These are phyloP conservation scores for Vanessa tameamea DNA, from an alignment of 1,140 invertebrate genomes.

Conservation along the genomic window DNA sequence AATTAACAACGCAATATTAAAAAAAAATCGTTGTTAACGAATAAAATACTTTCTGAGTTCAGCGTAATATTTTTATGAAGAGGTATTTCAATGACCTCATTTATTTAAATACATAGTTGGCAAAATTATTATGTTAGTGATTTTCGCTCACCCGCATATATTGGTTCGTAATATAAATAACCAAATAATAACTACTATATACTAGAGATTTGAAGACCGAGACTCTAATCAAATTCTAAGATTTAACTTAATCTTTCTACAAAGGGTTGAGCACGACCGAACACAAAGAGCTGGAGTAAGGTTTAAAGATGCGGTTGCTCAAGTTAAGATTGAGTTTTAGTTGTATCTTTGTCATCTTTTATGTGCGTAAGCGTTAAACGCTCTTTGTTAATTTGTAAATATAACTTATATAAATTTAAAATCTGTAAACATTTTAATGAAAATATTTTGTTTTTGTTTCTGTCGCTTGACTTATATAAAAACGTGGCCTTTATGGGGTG, in stretches of 20 bases:
- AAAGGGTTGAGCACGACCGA: slow-evolving; percentile 7
- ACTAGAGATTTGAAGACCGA: slow-evolving; percentile 11
- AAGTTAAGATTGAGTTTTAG: neutral
- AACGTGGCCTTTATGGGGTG: no score
- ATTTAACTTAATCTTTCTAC: slow-evolving; percentile 24
- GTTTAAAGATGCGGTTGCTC: slow-evolving; percentile 11
- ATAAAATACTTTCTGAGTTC: neutral
- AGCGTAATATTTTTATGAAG: slow-evolving; percentile 6
- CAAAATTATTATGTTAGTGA: slow-evolving; percentile 18
- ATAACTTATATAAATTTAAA: neutral
- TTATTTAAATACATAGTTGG: slow-evolving; percentile 18
- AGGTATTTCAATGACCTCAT: slow-evolving; percentile 23
- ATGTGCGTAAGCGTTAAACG: no score
- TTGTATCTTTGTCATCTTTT: neutral
- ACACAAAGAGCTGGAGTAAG: slow-evolving; percentile 6
- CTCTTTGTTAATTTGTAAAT: neutral
- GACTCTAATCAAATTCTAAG: slow-evolving; percentile 27
- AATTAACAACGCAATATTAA: neutral
- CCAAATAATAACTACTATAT: slow-evolving; percentile 11
- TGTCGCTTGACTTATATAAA: no score
- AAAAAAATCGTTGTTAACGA: neutral
- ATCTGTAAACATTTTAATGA: neutral
- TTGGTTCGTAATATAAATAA: slow-evolving; percentile 22
- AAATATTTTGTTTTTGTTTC: no score
- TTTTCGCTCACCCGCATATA: slow-evolving; percentile 7